Evolutionary conservation across 1,140 invertebrate genomes (phyloP).

Genomic region (Zophobas atratus): DNA sequence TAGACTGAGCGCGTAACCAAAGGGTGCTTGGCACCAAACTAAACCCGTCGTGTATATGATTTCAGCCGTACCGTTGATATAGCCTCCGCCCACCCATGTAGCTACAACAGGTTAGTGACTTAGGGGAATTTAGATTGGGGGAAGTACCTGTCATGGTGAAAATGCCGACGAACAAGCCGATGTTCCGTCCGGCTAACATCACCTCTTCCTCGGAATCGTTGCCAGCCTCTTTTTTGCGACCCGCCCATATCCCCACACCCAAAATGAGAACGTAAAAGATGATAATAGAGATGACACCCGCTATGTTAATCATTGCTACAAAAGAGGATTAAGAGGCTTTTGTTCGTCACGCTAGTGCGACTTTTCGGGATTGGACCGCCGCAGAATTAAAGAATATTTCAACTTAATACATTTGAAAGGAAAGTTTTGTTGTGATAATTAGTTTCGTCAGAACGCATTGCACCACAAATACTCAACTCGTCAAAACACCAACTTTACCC

Average conservation of each 20-base stretch:
- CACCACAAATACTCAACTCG: too few relatives aligned
- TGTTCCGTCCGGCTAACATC: constrained; percentile 96
- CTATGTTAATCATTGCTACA: constrained; percentile 88
- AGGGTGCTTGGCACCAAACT: constrained; percentile 97
- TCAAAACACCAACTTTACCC: too few relatives aligned
- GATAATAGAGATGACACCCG: constrained; percentile 92
- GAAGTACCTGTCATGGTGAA: constrained; percentile 96
- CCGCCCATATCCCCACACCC: constrained; percentile 95
- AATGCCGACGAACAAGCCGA: constrained; percentile 96
- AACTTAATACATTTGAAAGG: too few relatives aligned
- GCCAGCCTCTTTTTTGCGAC: constrained; percentile 88
- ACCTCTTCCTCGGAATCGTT: constrained; percentile 95
- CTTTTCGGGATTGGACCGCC: too few relatives aligned
- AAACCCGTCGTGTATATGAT: constrained; percentile 93
- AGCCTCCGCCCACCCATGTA: constrained; percentile 98
- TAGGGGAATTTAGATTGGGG: background rate
- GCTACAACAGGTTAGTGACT: constrained; percentile 72
- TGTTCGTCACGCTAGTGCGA: too few relatives aligned
- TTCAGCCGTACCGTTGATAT: constrained; percentile 99
- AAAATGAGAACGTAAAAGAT: constrained; percentile 96
- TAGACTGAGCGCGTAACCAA: constrained; percentile 96
- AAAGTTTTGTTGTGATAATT: too few relatives aligned
- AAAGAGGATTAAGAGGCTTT: too few relatives aligned
- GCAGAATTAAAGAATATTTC: too few relatives aligned
- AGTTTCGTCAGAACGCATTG: too few relatives aligned